phyloP scores from a whole-genome alignment of 1,140 invertebrate species.

The Ostrea denselamellosa region DNA sequence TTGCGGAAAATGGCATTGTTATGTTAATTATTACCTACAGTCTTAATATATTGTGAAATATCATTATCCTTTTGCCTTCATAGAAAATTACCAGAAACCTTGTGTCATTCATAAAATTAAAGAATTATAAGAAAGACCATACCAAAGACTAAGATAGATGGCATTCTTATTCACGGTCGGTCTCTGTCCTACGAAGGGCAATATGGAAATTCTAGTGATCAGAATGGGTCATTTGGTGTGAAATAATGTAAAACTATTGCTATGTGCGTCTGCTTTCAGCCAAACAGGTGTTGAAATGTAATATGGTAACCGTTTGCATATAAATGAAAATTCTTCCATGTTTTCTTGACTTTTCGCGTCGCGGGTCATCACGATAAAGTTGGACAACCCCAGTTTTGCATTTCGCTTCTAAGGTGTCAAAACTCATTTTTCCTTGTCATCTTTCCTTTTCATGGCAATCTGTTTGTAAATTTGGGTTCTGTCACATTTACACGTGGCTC shows the following conservation, averaged over 20 bases:
- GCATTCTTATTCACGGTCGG: not conserved
- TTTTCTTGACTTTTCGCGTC: slow-evolving; percentile 23
- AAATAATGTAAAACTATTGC: slow-evolving; percentile 16
- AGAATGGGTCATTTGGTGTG: not conserved
- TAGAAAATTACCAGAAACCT: not conserved
- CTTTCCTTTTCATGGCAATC: not conserved
- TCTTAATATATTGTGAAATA: not conserved
- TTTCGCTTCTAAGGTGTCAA: slow-evolving; percentile 34
- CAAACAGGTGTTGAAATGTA: slow-evolving; percentile 13
- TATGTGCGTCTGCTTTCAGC: not conserved
- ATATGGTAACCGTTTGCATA: slow-evolving; percentile 20
- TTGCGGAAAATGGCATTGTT: slow-evolving; percentile 19
- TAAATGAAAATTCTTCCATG: slow-evolving; percentile 23
- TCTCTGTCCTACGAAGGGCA: not conserved
- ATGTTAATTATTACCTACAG: not conserved
- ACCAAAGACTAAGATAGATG: not conserved
- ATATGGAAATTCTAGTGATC: not conserved
- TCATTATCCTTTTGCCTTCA: not conserved
- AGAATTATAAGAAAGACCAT: not conserved
- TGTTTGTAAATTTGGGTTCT: no score
- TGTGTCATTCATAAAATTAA: slow-evolving; percentile 27
- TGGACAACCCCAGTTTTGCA: slow-evolving; percentile 24
- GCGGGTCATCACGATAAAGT: not conserved
- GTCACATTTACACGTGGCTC: not conserved
- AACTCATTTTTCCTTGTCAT: slow-evolving; percentile 23